A percentile compares a stretch with the other conserved stretches of the same genome.
Evolutionary conservation across 2,888 invertebrate genomes (phyloP).

Genomic region (Gari tellinella): DNA sequence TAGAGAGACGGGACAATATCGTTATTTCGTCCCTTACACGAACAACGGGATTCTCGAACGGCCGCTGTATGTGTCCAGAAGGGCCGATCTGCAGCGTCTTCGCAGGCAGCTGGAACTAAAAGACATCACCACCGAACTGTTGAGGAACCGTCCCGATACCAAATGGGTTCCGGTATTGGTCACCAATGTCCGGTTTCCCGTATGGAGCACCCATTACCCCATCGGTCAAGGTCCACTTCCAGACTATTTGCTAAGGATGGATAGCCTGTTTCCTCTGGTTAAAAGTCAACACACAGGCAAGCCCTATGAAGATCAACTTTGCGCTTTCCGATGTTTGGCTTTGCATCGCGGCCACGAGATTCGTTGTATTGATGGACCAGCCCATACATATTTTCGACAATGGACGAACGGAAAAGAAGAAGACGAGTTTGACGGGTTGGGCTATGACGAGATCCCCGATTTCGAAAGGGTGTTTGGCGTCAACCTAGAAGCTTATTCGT

Average conservation of each 20-base stretch:
- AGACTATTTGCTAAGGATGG: background rate
- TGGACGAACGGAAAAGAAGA: background rate
- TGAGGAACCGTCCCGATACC: slow-evolving; percentile 2
- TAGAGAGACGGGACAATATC: slow-evolving; percentile 41
- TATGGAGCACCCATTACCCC: background rate
- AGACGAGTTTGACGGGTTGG: background rate
- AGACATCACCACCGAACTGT: background rate
- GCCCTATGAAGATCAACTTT: too few species aligned
- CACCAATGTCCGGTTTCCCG: slow-evolving; percentile 5
- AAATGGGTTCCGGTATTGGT: slow-evolving; percentile 5
- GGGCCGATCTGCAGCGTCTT: slow-evolving; percentile 29
- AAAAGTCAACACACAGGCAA: too few species aligned
- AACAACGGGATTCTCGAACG: slow-evolving; percentile 38
- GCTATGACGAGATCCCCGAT: slow-evolving; percentile 19
- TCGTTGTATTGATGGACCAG: slow-evolving; percentile 8
- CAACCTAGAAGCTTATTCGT: slow-evolving; percentile 35
- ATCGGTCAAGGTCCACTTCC: background rate
- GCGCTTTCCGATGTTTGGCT: too few species aligned
- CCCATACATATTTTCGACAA: background rate
- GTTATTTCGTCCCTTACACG: slow-evolving; percentile 46
- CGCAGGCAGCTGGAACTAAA: slow-evolving; percentile 12
- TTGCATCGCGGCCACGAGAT: slow-evolving; percentile 13
- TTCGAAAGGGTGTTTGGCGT: slow-evolving; percentile 31
- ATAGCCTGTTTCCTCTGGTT: too few species aligned
- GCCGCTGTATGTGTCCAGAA: slow-evolving; percentile 36